These are phyloP conservation scores for Chloropsis hardwickii DNA, from an alignment of 2,113 vertebrate genomes.

Conservation along the genomic window DNA sequence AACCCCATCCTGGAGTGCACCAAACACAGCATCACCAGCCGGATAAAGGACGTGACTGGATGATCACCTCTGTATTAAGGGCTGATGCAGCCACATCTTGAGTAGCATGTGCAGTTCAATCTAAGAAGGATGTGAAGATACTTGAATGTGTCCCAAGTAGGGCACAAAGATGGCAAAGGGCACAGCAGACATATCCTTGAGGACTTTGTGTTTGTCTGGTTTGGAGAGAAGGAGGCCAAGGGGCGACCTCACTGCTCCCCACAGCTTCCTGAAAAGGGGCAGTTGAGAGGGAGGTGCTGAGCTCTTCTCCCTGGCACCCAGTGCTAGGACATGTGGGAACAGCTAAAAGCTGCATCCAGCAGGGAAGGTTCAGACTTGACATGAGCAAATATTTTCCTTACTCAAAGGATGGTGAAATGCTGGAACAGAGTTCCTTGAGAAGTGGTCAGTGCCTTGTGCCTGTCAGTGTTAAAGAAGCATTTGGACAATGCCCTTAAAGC, in stretches of 20 bases:
- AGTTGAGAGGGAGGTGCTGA: background rate
- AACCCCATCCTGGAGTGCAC: background rate
- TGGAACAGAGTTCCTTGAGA: background rate
- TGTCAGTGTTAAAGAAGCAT: background rate
- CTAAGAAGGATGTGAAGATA: background rate
- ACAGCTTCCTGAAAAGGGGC: background rate
- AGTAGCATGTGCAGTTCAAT: background rate
- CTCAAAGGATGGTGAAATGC: background rate
- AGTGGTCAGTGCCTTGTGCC: background rate
- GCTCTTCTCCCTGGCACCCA: background rate
- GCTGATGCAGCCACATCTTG: background rate
- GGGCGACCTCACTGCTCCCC: background rate
- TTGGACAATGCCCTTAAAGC: background rate
- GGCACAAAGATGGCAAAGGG: background rate
- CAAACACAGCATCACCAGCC: background rate
- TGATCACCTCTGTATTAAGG: background rate
- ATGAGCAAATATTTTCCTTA: background rate
- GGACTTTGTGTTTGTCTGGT: background rate
- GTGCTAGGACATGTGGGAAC: too few relatives aligned
- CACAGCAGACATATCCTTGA: background rate
- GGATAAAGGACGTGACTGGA: background rate
- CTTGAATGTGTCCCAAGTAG: background rate
- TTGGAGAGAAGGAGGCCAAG: background rate
- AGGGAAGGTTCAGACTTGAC: background rate
- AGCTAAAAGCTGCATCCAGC: background rate